Evolutionary conservation across 2,797 vertebrate species (phyloP).

Genomic region (Dicrostonyx torquatus): DNA sequence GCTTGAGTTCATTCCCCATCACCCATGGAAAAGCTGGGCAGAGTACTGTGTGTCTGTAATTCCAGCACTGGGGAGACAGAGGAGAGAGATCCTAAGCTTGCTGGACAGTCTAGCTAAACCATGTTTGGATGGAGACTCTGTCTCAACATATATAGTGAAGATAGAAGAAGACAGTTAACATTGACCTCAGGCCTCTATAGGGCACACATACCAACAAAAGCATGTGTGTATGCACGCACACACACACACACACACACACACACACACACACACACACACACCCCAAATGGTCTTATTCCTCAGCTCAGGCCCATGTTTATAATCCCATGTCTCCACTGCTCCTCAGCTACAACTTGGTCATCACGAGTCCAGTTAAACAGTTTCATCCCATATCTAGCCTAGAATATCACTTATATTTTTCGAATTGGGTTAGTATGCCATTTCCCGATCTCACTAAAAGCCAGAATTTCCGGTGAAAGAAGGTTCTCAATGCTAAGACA

Average conservation of each 20-base stretch:
- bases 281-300: neutral
- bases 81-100: neutral
- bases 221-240: neutral
- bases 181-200: neutral
- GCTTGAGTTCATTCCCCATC: neutral
- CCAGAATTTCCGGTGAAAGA: neutral
- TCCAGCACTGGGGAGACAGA: neutral
- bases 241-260: neutral
- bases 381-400: constrained; percentile 2
- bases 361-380: neutral
- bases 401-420: constrained; percentile 29
- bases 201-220: too few relatives aligned
- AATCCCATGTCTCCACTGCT: neutral
- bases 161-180: neutral
- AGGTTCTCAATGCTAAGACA: neutral
- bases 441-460: neutral
- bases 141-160: neutral
- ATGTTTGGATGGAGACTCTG: neutral
- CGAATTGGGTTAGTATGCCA: neutral
- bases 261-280: too few relatives aligned
- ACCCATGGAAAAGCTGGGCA: neutral
- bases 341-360: neutral
- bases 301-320: neutral
- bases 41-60: neutral
- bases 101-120: neutral